phyloP scores from a whole-genome alignment of 1,140 invertebrate genomes.

The Rhagoletis zephyria region DNA sequence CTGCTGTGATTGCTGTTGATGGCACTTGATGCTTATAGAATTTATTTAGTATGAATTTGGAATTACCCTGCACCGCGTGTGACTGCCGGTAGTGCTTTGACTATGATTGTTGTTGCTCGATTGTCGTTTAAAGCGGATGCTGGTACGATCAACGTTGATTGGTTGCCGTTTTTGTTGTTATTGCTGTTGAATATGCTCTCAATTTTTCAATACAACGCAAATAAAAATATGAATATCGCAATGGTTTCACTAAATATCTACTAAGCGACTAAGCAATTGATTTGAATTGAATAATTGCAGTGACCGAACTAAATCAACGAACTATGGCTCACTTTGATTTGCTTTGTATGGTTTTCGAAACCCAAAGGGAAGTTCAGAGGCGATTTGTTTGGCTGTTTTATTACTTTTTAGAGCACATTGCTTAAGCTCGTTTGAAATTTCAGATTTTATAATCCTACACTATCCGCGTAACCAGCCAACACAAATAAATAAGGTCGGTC shows the following conservation, averaged over 20 bases:
- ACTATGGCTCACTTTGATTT: conserved; percentile 13
- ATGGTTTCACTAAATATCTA: neutral
- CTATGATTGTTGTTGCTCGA: neutral
- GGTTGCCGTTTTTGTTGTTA: neutral
- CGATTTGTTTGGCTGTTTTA: too few species aligned
- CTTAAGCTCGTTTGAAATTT: too few species aligned
- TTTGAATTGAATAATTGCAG: conserved; percentile 73
- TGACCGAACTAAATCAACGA: conserved; percentile 47
- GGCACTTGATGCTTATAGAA: conserved; percentile 46
- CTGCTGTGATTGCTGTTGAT: conserved; percentile 41
- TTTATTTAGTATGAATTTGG: conserved; percentile 48
- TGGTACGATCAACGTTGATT: conserved; percentile 6
- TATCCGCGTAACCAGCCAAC: too few species aligned
- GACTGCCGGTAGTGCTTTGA: neutral
- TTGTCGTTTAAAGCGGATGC: neutral
- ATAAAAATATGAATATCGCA: conserved; percentile 23
- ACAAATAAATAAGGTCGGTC: too few species aligned
- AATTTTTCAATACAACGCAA: conserved; percentile 32
- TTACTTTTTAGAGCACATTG: too few species aligned
- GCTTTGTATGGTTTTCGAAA: neutral
- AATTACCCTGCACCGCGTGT: neutral
- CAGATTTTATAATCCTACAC: too few species aligned
- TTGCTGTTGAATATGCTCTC: neutral
- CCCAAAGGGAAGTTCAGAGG: too few species aligned
- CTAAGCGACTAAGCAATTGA: conserved; percentile 58